These are phyloP conservation scores for Agonopterix subpropinquella DNA, from an alignment of 2,888 invertebrate genomes.

Conservation along the genomic window DNA sequence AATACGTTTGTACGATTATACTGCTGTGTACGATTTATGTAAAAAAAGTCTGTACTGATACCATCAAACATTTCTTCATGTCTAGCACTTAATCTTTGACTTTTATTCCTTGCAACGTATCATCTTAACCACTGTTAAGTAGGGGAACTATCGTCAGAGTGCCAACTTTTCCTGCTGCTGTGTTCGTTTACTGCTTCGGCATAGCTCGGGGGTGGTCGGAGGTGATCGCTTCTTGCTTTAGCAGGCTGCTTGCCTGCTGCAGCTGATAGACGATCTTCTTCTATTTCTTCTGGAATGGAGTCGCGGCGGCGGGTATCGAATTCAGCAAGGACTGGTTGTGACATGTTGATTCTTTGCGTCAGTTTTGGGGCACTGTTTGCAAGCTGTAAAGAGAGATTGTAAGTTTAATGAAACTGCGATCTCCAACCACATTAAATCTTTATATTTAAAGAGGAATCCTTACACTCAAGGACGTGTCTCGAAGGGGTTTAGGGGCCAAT, in stretches of 20 bases:
- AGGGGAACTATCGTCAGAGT: constrained; percentile 66
- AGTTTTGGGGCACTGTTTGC: constrained; percentile 79
- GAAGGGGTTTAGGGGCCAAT: too few relatives aligned
- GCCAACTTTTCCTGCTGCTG: constrained; percentile 70
- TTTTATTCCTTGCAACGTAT: background rate
- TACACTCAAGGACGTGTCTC: too few relatives aligned
- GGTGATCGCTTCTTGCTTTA: constrained; percentile 54
- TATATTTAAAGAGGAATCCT: too few relatives aligned
- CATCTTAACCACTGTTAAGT: constrained; percentile 38
- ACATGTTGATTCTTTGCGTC: constrained; percentile 76
- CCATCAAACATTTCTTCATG: too few relatives aligned
- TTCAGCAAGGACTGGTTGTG: constrained; percentile 76
- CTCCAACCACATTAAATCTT: too few relatives aligned
- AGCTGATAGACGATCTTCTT: constrained; percentile 54
- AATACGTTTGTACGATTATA: too few relatives aligned
- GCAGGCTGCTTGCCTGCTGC: constrained; percentile 39
- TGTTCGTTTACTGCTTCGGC: constrained; percentile 59
- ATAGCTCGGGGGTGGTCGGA: constrained; percentile 59
- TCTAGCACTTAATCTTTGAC: too few relatives aligned
- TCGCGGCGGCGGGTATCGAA: constrained; percentile 74
- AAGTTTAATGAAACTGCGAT: too few relatives aligned
- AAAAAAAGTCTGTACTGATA: too few relatives aligned
- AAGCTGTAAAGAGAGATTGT: constrained; percentile 43
- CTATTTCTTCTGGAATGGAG: constrained; percentile 79
- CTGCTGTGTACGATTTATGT: too few relatives aligned